phyloP scores from a whole-genome alignment of 2,113 vertebrate genomes.

The Catharus fuscescens region DNA sequence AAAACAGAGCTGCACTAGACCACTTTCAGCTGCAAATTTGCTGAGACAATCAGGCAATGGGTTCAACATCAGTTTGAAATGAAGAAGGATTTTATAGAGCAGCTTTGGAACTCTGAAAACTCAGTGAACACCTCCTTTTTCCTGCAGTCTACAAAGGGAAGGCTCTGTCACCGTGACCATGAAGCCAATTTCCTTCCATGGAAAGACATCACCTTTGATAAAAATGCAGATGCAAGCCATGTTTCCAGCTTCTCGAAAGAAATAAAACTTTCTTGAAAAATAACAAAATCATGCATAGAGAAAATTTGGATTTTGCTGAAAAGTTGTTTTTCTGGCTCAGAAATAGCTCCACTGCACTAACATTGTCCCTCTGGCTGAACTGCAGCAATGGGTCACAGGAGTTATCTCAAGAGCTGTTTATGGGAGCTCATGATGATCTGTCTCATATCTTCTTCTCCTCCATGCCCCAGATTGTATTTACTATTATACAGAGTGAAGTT shows the following conservation, averaged over 20 bases:
- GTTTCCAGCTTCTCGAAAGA: background rate
- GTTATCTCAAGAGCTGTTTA: background rate
- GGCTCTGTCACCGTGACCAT: background rate
- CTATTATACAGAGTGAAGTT: background rate
- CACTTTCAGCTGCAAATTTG: background rate
- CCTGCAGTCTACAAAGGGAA: background rate
- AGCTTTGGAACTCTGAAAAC: background rate
- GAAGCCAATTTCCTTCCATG: background rate
- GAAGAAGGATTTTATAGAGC: background rate
- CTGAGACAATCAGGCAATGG: background rate
- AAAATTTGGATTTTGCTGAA: background rate
- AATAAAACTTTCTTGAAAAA: background rate
- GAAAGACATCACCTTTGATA: background rate
- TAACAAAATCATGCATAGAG: fast-evolving
- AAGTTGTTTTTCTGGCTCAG: background rate
- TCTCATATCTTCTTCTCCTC: background rate
- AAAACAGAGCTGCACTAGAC: background rate
- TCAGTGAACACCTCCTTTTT: background rate
- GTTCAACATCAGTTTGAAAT: background rate
- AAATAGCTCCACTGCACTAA: background rate
- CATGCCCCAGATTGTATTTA: no score
- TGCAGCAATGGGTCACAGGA: background rate
- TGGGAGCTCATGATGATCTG: background rate
- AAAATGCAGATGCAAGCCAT: background rate
- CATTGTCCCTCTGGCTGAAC: background rate